Conservation (phyloP, 2,888 invertebrate species). For the Melinaea menophilus region DNA sequence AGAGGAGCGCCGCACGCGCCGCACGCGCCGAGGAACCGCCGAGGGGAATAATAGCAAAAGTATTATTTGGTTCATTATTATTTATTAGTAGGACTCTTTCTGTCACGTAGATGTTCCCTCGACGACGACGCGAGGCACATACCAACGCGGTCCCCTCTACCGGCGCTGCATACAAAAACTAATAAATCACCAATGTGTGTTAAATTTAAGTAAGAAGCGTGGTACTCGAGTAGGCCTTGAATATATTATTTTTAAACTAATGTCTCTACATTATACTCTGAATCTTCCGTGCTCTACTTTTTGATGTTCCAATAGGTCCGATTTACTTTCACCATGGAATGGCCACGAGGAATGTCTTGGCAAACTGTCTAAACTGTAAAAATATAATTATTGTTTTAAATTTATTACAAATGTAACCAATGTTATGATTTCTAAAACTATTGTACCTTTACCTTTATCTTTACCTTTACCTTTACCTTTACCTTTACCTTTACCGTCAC, state of each 20-base stretch:
- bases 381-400: background rate
- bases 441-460: too few relatives aligned
- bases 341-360: conserved; percentile 8
- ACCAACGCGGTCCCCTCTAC: background rate
- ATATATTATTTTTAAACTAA: too few relatives aligned
- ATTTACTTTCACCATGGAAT: conserved; percentile 18
- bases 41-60: too few relatives aligned
- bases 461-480: too few relatives aligned
- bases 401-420: too few relatives aligned
- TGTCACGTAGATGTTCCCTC: background rate
- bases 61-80: too few relatives aligned
- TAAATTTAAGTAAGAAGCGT: too few relatives aligned
- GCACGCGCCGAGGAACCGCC: too few relatives aligned
- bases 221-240: too few relatives aligned
- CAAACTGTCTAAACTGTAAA: background rate
- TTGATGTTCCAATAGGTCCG: conserved; percentile 16
- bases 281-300: conserved; percentile 10
- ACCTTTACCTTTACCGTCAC: too few relatives aligned
- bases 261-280: background rate
- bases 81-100: background rate
- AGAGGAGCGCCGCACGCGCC: conserved; percentile 35
- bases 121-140: background rate
- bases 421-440: too few relatives aligned
- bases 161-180: background rate
- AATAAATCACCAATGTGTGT: too few relatives aligned